Conservation (phyloP, 2,888 invertebrate species). For the Patella ulyssiponensis region DNA sequence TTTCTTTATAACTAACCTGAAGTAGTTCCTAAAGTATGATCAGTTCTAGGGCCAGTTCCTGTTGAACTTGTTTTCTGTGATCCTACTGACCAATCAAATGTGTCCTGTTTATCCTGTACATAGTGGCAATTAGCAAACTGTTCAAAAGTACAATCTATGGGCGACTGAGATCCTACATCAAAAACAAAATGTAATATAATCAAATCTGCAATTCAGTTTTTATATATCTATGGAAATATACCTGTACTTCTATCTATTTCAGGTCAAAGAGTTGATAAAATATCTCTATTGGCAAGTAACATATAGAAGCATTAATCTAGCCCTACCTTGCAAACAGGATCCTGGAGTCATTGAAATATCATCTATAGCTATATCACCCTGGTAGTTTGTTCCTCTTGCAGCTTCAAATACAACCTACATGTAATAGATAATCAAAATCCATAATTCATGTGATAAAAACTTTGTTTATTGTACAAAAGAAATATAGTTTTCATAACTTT, state of each 20-base stretch:
- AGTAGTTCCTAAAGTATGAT: constrained; percentile 62
- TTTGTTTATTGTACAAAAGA: no score
- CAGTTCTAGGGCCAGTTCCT: constrained; percentile 57
- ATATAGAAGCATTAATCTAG: no score
- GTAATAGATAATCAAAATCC: background rate
- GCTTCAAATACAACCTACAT: constrained; percentile 59
- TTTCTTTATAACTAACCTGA: constrained; percentile 34
- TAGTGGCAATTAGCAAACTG: constrained; percentile 54
- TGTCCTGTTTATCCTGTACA: constrained; percentile 52
- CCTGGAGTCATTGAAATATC: constrained; percentile 53
- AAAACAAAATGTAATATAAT: no score
- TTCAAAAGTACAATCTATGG: constrained; percentile 63
- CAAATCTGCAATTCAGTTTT: no score
- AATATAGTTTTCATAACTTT: no score
- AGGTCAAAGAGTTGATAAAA: no score
- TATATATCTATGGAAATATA: no score
- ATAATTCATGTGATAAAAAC: no score
- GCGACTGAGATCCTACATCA: constrained; percentile 9
- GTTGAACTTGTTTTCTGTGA: constrained; percentile 41
- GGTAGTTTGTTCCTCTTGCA: constrained; percentile 51
- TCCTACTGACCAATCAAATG: constrained; percentile 58
- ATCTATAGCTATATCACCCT: constrained; percentile 61
- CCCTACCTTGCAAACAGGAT: constrained; percentile 32
- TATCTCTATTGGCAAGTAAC: no score
- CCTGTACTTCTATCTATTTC: no score